These are phyloP conservation scores for Percopsis transmontana DNA, from an alignment of 2,113 vertebrate species.

Conservation along the genomic window DNA sequence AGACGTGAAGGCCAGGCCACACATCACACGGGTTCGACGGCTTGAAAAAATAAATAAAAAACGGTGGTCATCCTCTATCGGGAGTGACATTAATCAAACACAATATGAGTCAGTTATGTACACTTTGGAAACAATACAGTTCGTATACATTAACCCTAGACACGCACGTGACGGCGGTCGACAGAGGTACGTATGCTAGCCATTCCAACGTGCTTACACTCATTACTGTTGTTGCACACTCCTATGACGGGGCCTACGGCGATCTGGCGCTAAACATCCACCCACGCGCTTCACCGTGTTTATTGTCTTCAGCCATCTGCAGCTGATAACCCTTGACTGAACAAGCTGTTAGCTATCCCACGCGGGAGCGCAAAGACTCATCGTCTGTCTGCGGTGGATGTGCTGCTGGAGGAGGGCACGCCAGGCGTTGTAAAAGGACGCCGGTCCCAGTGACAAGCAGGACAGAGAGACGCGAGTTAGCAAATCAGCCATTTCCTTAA, in stretches of 20 bases:
- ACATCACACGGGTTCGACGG: slow-evolving; percentile 58
- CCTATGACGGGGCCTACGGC: slow-evolving; percentile 42
- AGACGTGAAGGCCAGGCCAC: slow-evolving; percentile 53
- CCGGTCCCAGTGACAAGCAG: too few species aligned
- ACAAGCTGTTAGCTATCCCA: slow-evolving; percentile 69
- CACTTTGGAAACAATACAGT: neutral
- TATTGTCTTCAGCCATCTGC: slow-evolving; percentile 78
- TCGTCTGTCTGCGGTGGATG: neutral
- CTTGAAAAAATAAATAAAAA: slow-evolving; percentile 34
- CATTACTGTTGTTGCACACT: neutral
- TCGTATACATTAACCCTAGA: neutral
- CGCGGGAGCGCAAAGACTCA: slow-evolving; percentile 50
- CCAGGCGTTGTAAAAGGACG: too few species aligned
- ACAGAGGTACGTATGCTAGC: neutral
- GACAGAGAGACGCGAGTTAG: too few species aligned
- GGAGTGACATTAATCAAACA: slow-evolving; percentile 32
- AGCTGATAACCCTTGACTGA: slow-evolving; percentile 73
- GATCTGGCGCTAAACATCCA: slow-evolving; percentile 36
- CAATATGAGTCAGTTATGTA: neutral
- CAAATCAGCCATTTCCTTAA: too few species aligned
- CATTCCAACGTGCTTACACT: neutral
- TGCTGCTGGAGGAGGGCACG: too few species aligned
- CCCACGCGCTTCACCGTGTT: slow-evolving; percentile 73
- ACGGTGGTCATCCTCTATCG: slow-evolving; percentile 5
- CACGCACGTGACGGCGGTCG: neutral